These are phyloP conservation scores for Zaprionus taronus DNA, from an alignment of 1,140 invertebrate genomes.

Conservation along the genomic window DNA sequence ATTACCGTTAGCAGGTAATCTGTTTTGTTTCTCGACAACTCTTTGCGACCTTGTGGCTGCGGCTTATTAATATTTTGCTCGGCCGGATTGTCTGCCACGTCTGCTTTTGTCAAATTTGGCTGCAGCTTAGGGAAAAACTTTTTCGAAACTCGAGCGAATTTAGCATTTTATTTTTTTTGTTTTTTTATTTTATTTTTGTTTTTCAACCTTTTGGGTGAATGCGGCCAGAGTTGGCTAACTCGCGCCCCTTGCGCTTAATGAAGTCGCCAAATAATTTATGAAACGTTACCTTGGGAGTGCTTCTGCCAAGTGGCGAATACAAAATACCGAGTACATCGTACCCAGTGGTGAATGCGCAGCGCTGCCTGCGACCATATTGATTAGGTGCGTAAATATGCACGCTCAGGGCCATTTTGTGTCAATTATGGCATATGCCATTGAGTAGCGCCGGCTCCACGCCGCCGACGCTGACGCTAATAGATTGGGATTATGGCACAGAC, in stretches of 20 bases:
- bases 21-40: conserved; percentile 5
- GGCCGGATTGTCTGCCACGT: neutral
- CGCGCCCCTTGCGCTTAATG: conserved; percentile 44
- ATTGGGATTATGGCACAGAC: conserved; percentile 30
- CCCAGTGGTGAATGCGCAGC: neutral
- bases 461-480: conserved; percentile 42
- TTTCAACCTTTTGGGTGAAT: conserved; percentile 15
- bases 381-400: conserved; percentile 68
- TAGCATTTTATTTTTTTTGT: conserved; percentile 2
- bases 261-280: conserved; percentile 72
- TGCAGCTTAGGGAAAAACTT: conserved; percentile 17
- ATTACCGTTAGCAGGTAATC: conserved; percentile 8
- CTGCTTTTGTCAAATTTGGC: conserved; percentile 17
- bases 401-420: conserved; percentile 43
- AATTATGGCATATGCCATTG: conserved; percentile 54
- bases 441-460: conserved; percentile 28
- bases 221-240: conserved; percentile 5
- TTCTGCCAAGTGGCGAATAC: neutral
- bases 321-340: neutral
- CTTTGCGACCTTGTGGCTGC: conserved; percentile 4
- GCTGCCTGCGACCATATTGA: conserved; percentile 55
- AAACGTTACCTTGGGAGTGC: conserved; percentile 35
- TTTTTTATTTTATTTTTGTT: neutral
- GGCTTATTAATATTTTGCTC: conserved; percentile 8
- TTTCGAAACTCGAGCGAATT: conserved; percentile 2